A percentile compares a stretch with the other conserved stretches of the same genome.
These are phyloP conservation scores for Toxonevra muliebris DNA, from an alignment of 2,888 invertebrate species.

Conservation along the genomic window DNA sequence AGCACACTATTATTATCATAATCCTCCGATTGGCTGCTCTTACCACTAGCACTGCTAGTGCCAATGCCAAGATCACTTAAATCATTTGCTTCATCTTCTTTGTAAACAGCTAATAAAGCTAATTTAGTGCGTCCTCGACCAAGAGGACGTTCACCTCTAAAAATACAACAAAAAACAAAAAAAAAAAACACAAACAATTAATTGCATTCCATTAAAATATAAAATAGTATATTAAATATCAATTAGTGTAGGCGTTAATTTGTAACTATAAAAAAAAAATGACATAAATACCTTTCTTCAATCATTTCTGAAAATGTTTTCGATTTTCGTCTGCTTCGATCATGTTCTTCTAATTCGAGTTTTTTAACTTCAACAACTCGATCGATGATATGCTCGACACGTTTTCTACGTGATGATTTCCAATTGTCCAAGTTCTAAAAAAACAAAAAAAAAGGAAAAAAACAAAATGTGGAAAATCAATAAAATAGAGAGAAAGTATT, in stretches of 20 bases:
- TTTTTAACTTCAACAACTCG: slow-evolving; percentile 89
- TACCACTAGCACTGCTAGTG: slow-evolving; percentile 71
- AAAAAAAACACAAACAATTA: neutral
- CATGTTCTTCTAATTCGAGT: slow-evolving; percentile 80
- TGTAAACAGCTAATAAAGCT: slow-evolving; percentile 75
- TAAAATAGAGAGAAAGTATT: neutral
- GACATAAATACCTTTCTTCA: slow-evolving; percentile 76
- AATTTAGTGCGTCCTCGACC: slow-evolving; percentile 70
- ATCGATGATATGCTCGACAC: slow-evolving; percentile 89
- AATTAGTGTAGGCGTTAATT: neutral
- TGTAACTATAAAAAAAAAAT: neutral
- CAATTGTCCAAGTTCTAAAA: slow-evolving; percentile 89
- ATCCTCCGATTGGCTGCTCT: slow-evolving; percentile 73
- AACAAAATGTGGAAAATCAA: neutral
- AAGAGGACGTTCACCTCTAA: slow-evolving; percentile 61
- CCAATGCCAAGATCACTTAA: slow-evolving; percentile 85
- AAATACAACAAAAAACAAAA: slow-evolving; percentile 19
- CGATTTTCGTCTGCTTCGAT: slow-evolving; percentile 78
- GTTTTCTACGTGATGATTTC: slow-evolving; percentile 93
- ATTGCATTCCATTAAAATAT: slow-evolving; percentile 8
- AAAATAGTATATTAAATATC: neutral
- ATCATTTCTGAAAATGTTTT: slow-evolving; percentile 96
- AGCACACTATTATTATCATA: slow-evolving; percentile 73
- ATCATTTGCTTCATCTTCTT: slow-evolving; percentile 84
- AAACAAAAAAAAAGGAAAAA: neutral